phyloP scores from a whole-genome alignment of 2,888 invertebrate genomes.

The Troides aeacus region DNA sequence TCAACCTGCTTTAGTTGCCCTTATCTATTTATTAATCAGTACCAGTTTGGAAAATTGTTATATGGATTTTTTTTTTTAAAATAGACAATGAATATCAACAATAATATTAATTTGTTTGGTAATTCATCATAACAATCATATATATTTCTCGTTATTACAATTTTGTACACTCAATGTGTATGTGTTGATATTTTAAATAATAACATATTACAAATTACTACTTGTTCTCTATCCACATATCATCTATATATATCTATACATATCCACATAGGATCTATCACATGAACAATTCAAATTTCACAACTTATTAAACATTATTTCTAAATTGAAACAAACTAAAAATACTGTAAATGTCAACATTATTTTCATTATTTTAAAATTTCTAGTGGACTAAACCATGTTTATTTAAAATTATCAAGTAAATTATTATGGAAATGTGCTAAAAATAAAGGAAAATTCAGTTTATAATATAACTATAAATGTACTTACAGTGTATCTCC shows the following conservation, averaged over 20 bases:
- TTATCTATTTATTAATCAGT: too few species aligned
- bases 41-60: too few species aligned
- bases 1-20: too few species aligned
- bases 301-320: conserved; percentile 20
- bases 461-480: conserved; percentile 6
- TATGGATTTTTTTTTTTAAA: too few species aligned
- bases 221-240: neutral
- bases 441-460: conserved; percentile 3
- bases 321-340: conserved; percentile 14
- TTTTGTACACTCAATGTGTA: too few species aligned
- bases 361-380: conserved; percentile 27
- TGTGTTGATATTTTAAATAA: conserved; percentile 3
- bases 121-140: too few species aligned
- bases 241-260: too few species aligned
- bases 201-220: neutral
- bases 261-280: too few species aligned
- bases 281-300: neutral
- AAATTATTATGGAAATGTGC: neutral
- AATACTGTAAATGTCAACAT: conserved; percentile 21
- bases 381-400: conserved; percentile 11
- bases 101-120: too few species aligned
- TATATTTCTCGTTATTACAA: too few species aligned
- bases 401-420: conserved; percentile 20
- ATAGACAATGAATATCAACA: too few species aligned
- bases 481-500: conserved; percentile 20